A percentile compares a stretch with the other conserved stretches of the same genome.
These are phyloP conservation scores for Sweltsa coloradensis DNA, from an alignment of 1,140 invertebrate genomes.

Conservation along the genomic window DNA sequence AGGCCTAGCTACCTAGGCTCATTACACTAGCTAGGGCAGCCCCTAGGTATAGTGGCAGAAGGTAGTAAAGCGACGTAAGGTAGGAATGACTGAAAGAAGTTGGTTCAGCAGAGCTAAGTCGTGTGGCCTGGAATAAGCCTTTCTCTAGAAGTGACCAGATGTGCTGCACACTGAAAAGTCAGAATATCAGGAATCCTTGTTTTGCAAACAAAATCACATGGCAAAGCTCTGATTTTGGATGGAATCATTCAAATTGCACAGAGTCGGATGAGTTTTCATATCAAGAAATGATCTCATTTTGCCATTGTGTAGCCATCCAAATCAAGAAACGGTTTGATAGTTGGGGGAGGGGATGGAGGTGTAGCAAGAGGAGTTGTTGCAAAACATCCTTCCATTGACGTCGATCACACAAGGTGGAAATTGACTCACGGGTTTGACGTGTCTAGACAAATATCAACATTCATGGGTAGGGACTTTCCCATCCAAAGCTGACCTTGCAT, in stretches of 20 bases:
- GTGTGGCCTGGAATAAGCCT: conserved; percentile 88
- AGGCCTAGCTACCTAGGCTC: too few relatives aligned
- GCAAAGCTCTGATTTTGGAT: conserved; percentile 82
- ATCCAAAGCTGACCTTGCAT: conserved; percentile 72
- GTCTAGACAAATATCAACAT: conserved; percentile 80
- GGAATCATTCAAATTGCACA: conserved; percentile 95
- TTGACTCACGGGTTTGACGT: conserved; percentile 87
- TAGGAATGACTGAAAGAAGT: conserved; percentile 58
- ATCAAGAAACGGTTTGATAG: conserved; percentile 91
- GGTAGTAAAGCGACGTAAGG: too few relatives aligned
- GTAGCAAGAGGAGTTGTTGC: conserved; percentile 88
- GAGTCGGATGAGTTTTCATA: conserved; percentile 95
- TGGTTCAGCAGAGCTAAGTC: conserved; percentile 83
- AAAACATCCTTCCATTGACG: conserved; percentile 84
- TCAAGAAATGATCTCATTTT: conserved; percentile 98
- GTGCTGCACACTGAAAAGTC: conserved; percentile 74
- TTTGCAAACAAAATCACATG: conserved; percentile 79
- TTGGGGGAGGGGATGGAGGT: conserved; percentile 96
- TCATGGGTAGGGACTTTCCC: conserved; percentile 77
- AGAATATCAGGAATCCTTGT: conserved; percentile 83
- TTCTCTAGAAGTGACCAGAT: conserved; percentile 76
- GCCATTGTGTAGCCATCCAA: conserved; percentile 80
- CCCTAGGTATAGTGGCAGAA: too few relatives aligned
- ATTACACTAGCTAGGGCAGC: too few relatives aligned
- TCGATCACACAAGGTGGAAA: conserved; percentile 87